Evolutionary conservation across 37 sponge, comb jelly and placozoan species (phyloP).

Genomic region (Cliona cf. orientalis): DNA sequence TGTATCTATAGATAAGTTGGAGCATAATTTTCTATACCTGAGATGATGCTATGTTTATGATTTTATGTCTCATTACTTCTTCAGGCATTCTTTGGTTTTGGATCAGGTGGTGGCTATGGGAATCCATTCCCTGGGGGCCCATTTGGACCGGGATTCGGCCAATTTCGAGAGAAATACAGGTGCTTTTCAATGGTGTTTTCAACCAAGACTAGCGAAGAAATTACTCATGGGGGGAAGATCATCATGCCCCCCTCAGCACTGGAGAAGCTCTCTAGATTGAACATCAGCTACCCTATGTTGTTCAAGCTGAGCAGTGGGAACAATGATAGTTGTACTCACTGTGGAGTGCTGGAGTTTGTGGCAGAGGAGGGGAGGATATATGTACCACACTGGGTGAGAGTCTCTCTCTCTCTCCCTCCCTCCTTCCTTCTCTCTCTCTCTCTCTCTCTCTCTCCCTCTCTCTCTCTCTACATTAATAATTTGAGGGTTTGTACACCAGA

Average conservation of each 20-base stretch:
- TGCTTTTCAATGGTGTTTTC: conserved; percentile 84
- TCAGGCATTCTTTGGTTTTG: conserved; percentile 50
- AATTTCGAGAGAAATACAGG: conserved; percentile 57
- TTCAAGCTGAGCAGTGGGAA: conserved; percentile 81
- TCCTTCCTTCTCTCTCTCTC: conserved; percentile 11
- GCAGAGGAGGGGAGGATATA: conserved; percentile 97
- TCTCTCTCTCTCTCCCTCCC: conserved; percentile 22
- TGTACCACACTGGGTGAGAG: conserved; percentile 93
- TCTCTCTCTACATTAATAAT: conserved; percentile 7
- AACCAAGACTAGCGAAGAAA: conserved; percentile 62
- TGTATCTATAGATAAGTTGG: too few species aligned
- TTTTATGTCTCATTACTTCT: too few species aligned
- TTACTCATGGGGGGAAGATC: conserved; percentile 93
- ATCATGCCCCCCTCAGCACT: conserved; percentile 98
- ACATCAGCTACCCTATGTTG: conserved; percentile 92
- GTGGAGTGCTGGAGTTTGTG: conserved; percentile 98
- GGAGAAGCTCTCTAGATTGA: conserved; percentile 74
- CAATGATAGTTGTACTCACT: conserved; percentile 58
- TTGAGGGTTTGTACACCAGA: too few species aligned
- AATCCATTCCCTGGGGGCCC: conserved; percentile 10
- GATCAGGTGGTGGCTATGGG: neutral
- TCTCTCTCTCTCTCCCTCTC: conserved; percentile 22
- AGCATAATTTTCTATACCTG: too few species aligned
- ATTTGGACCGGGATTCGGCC: conserved; percentile 2
- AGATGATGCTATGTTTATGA: too few species aligned